Evolutionary conservation across 30 jellyfish, hydroid and myxozoan species (phyloP), one percentile per base, ranked within the genome.

Genomic region (Cassiopea andromeda): DNA sequence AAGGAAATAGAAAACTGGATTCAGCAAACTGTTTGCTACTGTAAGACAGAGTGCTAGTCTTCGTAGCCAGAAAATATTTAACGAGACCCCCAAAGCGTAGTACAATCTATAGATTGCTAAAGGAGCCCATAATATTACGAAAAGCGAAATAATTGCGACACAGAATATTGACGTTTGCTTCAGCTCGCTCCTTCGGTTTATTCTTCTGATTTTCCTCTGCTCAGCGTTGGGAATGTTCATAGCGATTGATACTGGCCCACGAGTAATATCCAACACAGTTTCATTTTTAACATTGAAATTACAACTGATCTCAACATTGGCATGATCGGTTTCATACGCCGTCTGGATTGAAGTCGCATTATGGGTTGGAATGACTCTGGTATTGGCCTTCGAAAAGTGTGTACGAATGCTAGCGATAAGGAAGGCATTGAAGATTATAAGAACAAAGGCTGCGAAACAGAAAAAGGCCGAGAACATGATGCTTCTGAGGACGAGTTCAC

Each of bases 1-100:
- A 2, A 87, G 72, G 66, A 87, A 87, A 46, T 87, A 87, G 19
- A 87, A 49, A 5, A 87, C 77, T 0, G 94, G 94, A 78, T 87
- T 87, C 0, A 87, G 71, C 74, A 87, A 68, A 60, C 94, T 87
- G 90, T 87, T 87, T 1, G 72, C 75, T 4, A 87, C 49, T 44
- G 90, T 60, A 1, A 87, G 81, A 78, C 94, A 87, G 45, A 87
- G 60, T 7, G 94, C 90, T 77, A 78, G 74, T 57, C 94, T 77
- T 16, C 94, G 46, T 14, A 87, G 80, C 94, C 94, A 87, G 16
- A 86, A 80, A 15, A 87, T 87, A 27, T 58, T 78, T 49, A 87
- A 12, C 12, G 81, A 59, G 17, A 64, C 18, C 27, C 90, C 90
- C 17, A 73, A 72, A n/a, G 80, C 94, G 49, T 64, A 87, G 46